Conservation (phyloP, 1,140 invertebrate genomes). For the Cyclina sinensis region DNA sequence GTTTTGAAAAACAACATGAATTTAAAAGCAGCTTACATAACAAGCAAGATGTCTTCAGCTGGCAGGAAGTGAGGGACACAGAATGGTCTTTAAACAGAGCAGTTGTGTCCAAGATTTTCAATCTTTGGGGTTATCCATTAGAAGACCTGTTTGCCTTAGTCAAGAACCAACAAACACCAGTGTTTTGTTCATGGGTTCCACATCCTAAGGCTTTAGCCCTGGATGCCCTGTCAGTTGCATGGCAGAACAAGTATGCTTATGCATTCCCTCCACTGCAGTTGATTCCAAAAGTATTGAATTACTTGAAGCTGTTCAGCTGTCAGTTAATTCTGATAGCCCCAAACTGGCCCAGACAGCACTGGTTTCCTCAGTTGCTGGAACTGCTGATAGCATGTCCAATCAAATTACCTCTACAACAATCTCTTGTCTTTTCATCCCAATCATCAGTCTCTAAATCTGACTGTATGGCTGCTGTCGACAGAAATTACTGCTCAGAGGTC, state of each 20-base stretch:
- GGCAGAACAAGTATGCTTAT: conserved; percentile 56
- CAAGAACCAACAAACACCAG: neutral
- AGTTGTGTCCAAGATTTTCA: neutral
- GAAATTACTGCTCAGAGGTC: conserved; percentile 30
- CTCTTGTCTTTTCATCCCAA: conserved; percentile 40
- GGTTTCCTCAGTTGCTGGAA: conserved; percentile 18
- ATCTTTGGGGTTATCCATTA: conserved; percentile 26
- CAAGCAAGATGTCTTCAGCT: neutral
- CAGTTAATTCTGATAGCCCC: conserved; percentile 48
- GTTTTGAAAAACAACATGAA: too few relatives aligned
- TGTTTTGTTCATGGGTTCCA: conserved; percentile 53
- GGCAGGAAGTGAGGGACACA: neutral
- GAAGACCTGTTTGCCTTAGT: conserved; percentile 38
- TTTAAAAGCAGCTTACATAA: too few relatives aligned
- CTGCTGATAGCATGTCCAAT: conserved; percentile 33
- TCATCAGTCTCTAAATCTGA: conserved; percentile 43
- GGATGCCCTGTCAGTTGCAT: conserved; percentile 50
- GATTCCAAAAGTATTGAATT: neutral
- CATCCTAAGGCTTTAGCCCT: conserved; percentile 40
- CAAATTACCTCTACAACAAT: neutral
- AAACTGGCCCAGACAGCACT: conserved; percentile 43
- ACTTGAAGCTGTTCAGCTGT: conserved; percentile 14
- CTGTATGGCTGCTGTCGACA: conserved; percentile 65
- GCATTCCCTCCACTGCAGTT: conserved; percentile 39
- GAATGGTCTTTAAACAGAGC: conserved; percentile 57